Conservation (phyloP, 2,888 invertebrate genomes). For the Auanema freiburgensis region DNA sequence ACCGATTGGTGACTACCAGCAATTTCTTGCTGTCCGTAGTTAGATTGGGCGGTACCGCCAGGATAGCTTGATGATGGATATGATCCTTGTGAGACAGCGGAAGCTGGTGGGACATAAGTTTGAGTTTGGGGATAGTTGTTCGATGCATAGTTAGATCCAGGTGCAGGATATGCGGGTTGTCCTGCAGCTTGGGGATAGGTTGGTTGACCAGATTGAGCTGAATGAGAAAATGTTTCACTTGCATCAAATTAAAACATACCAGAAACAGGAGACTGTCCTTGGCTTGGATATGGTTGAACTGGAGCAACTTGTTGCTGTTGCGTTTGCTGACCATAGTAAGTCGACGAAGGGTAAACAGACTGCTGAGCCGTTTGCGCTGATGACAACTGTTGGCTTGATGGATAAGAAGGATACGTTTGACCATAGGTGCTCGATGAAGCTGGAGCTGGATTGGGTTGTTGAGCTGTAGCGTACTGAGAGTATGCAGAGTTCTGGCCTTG, state of each 20-base stretch:
- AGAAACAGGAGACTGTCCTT: slow-evolving; percentile 13
- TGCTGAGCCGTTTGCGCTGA: slow-evolving; percentile 16
- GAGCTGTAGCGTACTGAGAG: slow-evolving; percentile 6
- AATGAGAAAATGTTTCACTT: not conserved
- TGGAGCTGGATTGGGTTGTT: slow-evolving; percentile 20
- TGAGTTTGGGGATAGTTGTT: slow-evolving; percentile 1
- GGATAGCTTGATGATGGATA: slow-evolving; percentile 12
- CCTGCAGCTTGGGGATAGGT: not conserved
- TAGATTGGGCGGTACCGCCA: not conserved
- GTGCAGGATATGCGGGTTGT: slow-evolving; percentile 7
- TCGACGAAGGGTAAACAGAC: slow-evolving; percentile 5
- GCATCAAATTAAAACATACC: not conserved
- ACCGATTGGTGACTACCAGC: slow-evolving; percentile 8
- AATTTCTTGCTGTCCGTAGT: slow-evolving; percentile 10
- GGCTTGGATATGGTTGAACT: slow-evolving; percentile 19
- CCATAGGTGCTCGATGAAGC: too few species aligned
- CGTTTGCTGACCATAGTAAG: slow-evolving; percentile 19
- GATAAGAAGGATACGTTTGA: slow-evolving; percentile 1
- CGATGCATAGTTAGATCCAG: slow-evolving; percentile 10
- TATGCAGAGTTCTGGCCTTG: not conserved
- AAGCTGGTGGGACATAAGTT: slow-evolving; percentile 6
- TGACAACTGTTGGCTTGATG: slow-evolving; percentile 4
- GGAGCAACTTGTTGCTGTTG: slow-evolving; percentile 24
- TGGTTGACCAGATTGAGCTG: slow-evolving; percentile 5
- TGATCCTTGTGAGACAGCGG: not conserved